Base-by-base conservation (phyloP, 2,888 invertebrate species). In the Nebria salina region DNA sequence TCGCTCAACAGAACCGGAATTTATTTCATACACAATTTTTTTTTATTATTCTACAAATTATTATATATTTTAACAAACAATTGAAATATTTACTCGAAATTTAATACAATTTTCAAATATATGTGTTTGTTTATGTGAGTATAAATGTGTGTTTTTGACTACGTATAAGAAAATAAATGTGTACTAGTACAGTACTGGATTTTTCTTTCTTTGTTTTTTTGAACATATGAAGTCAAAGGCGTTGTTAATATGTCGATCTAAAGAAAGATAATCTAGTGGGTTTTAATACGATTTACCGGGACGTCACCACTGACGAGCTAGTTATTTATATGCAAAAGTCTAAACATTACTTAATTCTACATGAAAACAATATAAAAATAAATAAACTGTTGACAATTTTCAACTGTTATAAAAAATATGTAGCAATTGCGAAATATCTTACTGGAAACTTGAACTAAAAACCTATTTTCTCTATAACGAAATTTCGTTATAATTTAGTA, bases 221-320 rank as follows among this genome's bases (percentile, higher is more conserved):
- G 2, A 34, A 34, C 34, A 34, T 34, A 34, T 34, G 34, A 34
- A 34, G 34, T 34, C 54, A 54, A 54, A 11, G 13, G 8, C 13
- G 54, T 54, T 54, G 54, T 54, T 54, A 2, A 54, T 34, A 5
- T 34, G 34, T 11, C 54, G 13, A 11, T 54, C 54, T 54, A 54
- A 54, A 54, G 54, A 54, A 54, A 54, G 54, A 54, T 11, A 87
- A 88, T 66, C 54, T 43, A 65, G 75, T 13, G 82, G 89, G 88
- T 87, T 88, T 88, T 89, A 89, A 89, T 90, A 89, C 90, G 88
- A 90, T 90, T 88, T 89, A 87, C 86, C 87, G 87, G 87, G 89
- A 90, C 91, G 90, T 90, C 90, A 90, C 89, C 86, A 84, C 87
- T 70, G 11, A 76, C 54, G 54, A 73, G 78, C 82, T 82, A 70